phyloP scores from a whole-genome alignment of 2,113 vertebrate species.

The Neotoma lepida region DNA sequence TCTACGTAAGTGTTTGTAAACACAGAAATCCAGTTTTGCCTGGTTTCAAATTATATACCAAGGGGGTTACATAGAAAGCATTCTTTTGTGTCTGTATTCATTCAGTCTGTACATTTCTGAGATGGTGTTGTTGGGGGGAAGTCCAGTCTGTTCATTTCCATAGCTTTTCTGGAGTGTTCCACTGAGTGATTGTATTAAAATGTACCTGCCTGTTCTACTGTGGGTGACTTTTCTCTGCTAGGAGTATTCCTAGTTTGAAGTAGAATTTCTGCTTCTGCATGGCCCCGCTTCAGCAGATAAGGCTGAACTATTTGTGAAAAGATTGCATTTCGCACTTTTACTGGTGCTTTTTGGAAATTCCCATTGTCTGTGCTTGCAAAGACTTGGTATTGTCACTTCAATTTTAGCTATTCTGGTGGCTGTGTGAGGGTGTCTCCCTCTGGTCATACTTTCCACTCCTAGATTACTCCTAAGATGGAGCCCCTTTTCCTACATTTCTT shows the following conservation, averaged over 20 bases:
- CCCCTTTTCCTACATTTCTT: background rate
- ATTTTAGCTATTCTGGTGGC: conserved; percentile 33
- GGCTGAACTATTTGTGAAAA: conserved; percentile 31
- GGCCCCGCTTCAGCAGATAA: conserved; percentile 29
- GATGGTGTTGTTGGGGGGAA: background rate
- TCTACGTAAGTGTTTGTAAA: background rate
- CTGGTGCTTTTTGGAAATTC: background rate
- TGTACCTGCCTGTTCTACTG: background rate
- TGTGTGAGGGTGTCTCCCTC: background rate
- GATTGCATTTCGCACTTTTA: background rate
- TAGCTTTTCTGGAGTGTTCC: background rate
- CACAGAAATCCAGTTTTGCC: background rate
- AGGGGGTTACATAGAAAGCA: background rate
- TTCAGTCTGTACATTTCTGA: background rate
- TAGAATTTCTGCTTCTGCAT: background rate
- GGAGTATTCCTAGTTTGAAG: background rate
- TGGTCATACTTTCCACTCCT: background rate
- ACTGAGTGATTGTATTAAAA: background rate
- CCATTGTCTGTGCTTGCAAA: conserved; percentile 27
- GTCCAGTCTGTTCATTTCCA: background rate
- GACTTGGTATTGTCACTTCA: conserved; percentile 22
- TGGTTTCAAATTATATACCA: background rate
- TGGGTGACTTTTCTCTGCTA: background rate
- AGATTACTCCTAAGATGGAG: conserved; percentile 33
- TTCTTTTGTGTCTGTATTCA: background rate